phyloP scores from a whole-genome alignment of 2,113 vertebrate genomes.

The Sterna hirundo region DNA sequence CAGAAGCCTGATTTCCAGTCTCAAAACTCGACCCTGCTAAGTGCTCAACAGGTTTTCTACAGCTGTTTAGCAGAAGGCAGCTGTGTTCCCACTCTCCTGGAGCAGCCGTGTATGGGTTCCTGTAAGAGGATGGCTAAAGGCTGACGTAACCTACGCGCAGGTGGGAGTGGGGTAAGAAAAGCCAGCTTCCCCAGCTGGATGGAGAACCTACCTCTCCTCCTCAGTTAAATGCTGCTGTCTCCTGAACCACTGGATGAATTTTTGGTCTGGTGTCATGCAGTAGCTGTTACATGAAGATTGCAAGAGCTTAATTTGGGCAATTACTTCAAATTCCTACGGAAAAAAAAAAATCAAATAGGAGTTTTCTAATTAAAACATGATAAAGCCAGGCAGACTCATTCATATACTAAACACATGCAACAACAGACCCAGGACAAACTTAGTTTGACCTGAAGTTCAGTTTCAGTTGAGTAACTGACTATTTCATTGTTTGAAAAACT shows the following conservation, averaged over 20 bases:
- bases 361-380: background rate
- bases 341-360: background rate
- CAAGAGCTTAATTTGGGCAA: slow-evolving; percentile 93
- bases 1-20: background rate
- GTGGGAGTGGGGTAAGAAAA: background rate
- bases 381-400: background rate
- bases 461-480: background rate
- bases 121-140: background rate
- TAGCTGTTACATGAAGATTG: slow-evolving; percentile 96
- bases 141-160: background rate
- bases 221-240: slow-evolving; percentile 83
- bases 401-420: background rate
- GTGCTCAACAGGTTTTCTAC: background rate
- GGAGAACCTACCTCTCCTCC: slow-evolving; percentile 86
- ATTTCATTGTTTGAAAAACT: background rate
- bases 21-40: background rate
- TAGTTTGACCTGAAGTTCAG: background rate
- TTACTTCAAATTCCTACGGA: slow-evolving; percentile 92
- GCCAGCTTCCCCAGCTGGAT: background rate
- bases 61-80: background rate
- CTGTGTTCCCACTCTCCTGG: background rate
- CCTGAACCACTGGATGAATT: slow-evolving; percentile 90
- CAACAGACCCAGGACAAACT: background rate
- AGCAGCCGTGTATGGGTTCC: background rate
- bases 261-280: slow-evolving; percentile 80